A percentile compares a stretch with the other conserved stretches of the same genome.
These are phyloP conservation scores for Latrodectus elegans DNA, from an alignment of 2,888 invertebrate species.

Conservation along the genomic window DNA sequence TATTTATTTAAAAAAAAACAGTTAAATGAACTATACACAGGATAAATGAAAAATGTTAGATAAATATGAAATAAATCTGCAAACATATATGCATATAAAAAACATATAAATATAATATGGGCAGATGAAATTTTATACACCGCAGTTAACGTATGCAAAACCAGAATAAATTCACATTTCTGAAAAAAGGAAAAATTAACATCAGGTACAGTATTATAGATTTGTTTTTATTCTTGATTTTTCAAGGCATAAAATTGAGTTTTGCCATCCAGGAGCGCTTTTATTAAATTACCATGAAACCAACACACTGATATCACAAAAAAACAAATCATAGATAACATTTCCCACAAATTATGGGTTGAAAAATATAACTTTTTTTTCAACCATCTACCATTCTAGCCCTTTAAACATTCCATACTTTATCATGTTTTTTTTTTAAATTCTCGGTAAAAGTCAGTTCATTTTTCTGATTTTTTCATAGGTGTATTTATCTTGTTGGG, in stretches of 20 bases:
- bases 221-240: constrained; percentile 14
- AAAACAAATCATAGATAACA: constrained; percentile 52
- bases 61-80: too few species aligned
- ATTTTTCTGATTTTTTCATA: constrained; percentile 1
- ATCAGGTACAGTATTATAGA: constrained; percentile 6
- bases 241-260: neutral
- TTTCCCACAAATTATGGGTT: constrained; percentile 29
- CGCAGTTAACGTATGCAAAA: too few species aligned
- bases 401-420: constrained; percentile 12
- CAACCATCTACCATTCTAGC: constrained; percentile 12
- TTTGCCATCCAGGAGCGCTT: constrained; percentile 1
- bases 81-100: too few species aligned
- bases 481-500: constrained; percentile 42
- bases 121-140: too few species aligned
- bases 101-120: too few species aligned
- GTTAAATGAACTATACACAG: too few species aligned
- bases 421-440: constrained; percentile 2
- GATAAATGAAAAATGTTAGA: too few species aligned
- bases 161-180: too few species aligned
- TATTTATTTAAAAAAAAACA: too few species aligned
- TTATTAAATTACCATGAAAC: constrained; percentile 38
- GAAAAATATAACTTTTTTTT: constrained; percentile 30
- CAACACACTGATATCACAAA: neutral
- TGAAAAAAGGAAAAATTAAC: neutral
- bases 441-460: neutral